Evolutionary conservation across 2,113 vertebrate genomes (phyloP).

Genomic region (Poeciliopsis occidentalis): DNA sequence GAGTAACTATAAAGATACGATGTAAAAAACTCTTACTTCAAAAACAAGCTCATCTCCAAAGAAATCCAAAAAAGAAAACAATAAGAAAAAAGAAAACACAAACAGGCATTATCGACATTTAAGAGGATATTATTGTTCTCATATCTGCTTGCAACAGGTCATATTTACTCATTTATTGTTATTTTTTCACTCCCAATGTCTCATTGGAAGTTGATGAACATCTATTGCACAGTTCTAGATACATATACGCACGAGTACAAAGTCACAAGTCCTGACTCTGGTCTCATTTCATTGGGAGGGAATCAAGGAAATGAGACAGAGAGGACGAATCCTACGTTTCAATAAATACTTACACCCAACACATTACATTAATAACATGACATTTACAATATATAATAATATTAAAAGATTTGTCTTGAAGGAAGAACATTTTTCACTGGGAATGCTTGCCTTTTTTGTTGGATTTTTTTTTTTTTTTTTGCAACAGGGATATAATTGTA

Average conservation of each 20-base stretch:
- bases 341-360: constrained; percentile 82
- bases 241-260: constrained; percentile 81
- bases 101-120: constrained; percentile 83
- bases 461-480: constrained; percentile 71
- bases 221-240: constrained; percentile 83
- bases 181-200: constrained; percentile 74
- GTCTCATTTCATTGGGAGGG: constrained; percentile 92
- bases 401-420: constrained; percentile 82
- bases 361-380: constrained; percentile 82
- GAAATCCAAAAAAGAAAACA: constrained; percentile 66
- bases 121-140: constrained; percentile 79
- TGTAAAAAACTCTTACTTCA: constrained; percentile 83
- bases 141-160: constrained; percentile 77
- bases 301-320: constrained; percentile 87
- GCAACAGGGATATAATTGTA: constrained; percentile 78
- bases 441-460: constrained; percentile 72
- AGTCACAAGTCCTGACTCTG: constrained; percentile 76
- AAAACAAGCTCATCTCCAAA: constrained; percentile 78
- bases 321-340: constrained; percentile 73
- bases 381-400: constrained; percentile 85
- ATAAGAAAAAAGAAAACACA: constrained; percentile 68
- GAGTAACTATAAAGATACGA: constrained; percentile 85
- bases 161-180: constrained; percentile 59
- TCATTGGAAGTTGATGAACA: constrained; percentile 82
- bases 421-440: constrained; percentile 85